Percentiles rank a stretch among this genome's conserved stretches.
These are phyloP conservation scores for Silurus aristotelis DNA, from an alignment of 2,797 vertebrate species.

Conservation along the genomic window DNA sequence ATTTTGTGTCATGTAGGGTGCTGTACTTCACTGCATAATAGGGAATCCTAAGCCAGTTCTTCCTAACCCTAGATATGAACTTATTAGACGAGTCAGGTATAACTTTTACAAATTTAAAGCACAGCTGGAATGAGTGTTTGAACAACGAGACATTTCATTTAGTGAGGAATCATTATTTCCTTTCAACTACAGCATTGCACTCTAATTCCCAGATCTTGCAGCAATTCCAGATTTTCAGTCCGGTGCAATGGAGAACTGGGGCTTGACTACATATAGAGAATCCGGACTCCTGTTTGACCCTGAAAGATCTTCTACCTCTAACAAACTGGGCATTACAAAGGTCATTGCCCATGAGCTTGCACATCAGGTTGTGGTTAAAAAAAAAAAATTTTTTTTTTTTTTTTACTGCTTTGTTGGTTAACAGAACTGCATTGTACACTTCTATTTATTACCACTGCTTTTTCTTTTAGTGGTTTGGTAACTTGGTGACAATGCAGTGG, in stretches of 20 bases:
- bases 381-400: too few species aligned
- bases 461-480: constrained; percentile 56
- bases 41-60: background rate
- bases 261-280: constrained; percentile 88
- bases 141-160: background rate
- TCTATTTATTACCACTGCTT: background rate
- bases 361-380: constrained; percentile 78
- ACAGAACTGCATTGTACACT: background rate
- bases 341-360: constrained; percentile 88
- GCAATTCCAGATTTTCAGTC: constrained; percentile 92
- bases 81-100: background rate
- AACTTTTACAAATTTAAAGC: background rate
- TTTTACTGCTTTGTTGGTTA: background rate
- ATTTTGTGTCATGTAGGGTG: background rate
- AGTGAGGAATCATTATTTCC: background rate
- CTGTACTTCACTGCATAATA: background rate
- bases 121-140: background rate
- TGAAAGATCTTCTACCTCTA: constrained; percentile 79
- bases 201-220: constrained; percentile 79
- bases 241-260: constrained; percentile 97
- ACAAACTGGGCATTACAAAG: constrained; percentile 82
- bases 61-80: background rate
- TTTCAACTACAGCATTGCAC: background rate
- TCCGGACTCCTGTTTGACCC: constrained; percentile 81
- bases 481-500: constrained; percentile 62